Evolutionary conservation across 2,888 invertebrate species (phyloP).

Genomic region (Cheiracanthium punctorium): DNA sequence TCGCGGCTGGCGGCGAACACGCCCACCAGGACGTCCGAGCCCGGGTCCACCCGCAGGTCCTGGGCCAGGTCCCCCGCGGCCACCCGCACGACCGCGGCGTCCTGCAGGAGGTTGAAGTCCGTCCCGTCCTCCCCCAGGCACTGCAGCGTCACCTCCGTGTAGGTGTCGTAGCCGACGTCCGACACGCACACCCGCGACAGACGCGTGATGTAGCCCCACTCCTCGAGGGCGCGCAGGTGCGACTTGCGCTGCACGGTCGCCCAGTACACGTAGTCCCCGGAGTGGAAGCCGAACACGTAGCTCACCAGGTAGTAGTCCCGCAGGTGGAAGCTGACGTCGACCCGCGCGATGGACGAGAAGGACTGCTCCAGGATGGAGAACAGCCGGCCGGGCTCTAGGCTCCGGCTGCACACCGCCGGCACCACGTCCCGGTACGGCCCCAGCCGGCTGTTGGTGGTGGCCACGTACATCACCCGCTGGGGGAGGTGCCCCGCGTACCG

Average conservation of each 20-base stretch:
- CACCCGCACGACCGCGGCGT: slow-evolving; percentile 91
- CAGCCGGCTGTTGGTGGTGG: slow-evolving; percentile 93
- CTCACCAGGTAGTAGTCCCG: slow-evolving; percentile 95
- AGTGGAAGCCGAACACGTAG: slow-evolving; percentile 96
- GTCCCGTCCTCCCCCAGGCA: slow-evolving; percentile 82
- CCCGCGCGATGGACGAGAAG: slow-evolving; percentile 72
- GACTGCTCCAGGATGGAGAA: slow-evolving; percentile 72
- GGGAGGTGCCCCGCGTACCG: slow-evolving; percentile 78
- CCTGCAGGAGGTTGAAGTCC: slow-evolving; percentile 92
- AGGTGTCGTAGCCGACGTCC: slow-evolving; percentile 96
- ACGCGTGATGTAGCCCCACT: slow-evolving; percentile 91
- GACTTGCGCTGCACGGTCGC: slow-evolving; percentile 95
- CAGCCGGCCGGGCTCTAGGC: slow-evolving; percentile 77
- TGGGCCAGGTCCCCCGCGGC: slow-evolving; percentile 86
- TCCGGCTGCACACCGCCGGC: slow-evolving; percentile 92
- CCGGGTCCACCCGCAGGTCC: slow-evolving; percentile 84
- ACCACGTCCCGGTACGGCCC: slow-evolving; percentile 96
- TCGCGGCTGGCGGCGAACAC: slow-evolving; percentile 80
- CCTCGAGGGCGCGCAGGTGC: slow-evolving; percentile 90
- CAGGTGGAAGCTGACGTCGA: slow-evolving; percentile 76
- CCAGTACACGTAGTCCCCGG: slow-evolving; percentile 96
- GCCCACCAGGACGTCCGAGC: slow-evolving; percentile 88
- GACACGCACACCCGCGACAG: slow-evolving; percentile 94
- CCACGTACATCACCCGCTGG: slow-evolving; percentile 89
- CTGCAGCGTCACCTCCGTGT: slow-evolving; percentile 95